These are phyloP conservation scores for Agonopterix alstromeriana DNA, from an alignment of 2,888 invertebrate genomes.

Conservation along the genomic window DNA sequence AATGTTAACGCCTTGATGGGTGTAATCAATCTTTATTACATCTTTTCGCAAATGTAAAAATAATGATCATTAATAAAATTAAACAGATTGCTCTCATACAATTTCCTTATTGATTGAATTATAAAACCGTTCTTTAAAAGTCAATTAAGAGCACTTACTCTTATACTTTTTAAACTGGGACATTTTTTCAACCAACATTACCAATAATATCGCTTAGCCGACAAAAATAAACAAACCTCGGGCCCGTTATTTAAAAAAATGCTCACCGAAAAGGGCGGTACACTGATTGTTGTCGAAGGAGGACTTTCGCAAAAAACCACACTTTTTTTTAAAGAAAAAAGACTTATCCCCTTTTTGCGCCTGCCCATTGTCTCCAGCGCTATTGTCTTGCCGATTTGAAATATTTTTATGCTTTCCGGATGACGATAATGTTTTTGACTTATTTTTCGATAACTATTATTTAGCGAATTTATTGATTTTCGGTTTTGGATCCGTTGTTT, in stretches of 20 bases:
- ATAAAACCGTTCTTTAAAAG: too few relatives aligned
- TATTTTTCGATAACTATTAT: constrained; percentile 74
- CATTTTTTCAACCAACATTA: constrained; percentile 22
- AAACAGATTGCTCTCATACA: not conserved
- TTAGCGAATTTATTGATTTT: constrained; percentile 65
- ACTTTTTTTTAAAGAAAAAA: constrained; percentile 50
- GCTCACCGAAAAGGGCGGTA: constrained; percentile 47
- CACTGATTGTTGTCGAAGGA: constrained; percentile 62
- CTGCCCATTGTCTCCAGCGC: constrained; percentile 63
- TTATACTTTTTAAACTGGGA: too few relatives aligned
- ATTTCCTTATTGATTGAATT: not conserved
- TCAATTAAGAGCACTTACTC: too few relatives aligned
- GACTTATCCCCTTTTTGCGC: constrained; percentile 60
- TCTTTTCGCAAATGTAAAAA: not conserved
- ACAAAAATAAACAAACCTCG: constrained; percentile 64
- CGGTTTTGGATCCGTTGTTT: constrained; percentile 31
- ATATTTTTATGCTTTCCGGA: constrained; percentile 74
- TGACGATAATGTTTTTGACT: constrained; percentile 68
- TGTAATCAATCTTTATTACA: not conserved
- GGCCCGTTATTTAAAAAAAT: constrained; percentile 63
- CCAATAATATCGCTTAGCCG: constrained; percentile 44
- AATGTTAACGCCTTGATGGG: too few relatives aligned
- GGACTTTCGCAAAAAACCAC: constrained; percentile 59
- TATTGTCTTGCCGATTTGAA: constrained; percentile 72
- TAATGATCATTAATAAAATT: not conserved